phyloP scores from a whole-genome alignment of 2,113 vertebrate species.

The Sus scrofa region T2T-Sscrofa CM000827.6:73997501-73998000 shows the following conservation, averaged over 20 bases:
- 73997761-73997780: slow-evolving; percentile 79
- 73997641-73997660: slow-evolving; percentile 72
- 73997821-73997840: slow-evolving; percentile 58
- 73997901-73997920: slow-evolving; percentile 25
- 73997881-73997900: slow-evolving; percentile 68
- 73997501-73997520: slow-evolving; percentile 80
- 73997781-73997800: slow-evolving; percentile 82
- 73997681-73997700: slow-evolving; percentile 27
- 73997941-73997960: not conserved
- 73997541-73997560: slow-evolving; percentile 69
- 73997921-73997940: slow-evolving; percentile 51
- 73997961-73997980: slow-evolving; percentile 14
- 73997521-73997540: slow-evolving; percentile 84
- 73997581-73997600: slow-evolving; percentile 16
- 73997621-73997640: slow-evolving; percentile 62
- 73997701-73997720: slow-evolving; percentile 83
- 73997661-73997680: slow-evolving; percentile 62
- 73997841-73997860: slow-evolving; percentile 56
- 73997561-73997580: slow-evolving; percentile 73
- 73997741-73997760: slow-evolving; percentile 83
- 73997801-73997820: slow-evolving; percentile 72
- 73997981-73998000: slow-evolving; percentile 46
- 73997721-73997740: slow-evolving; percentile 83
- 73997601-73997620: slow-evolving; percentile 39
- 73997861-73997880: slow-evolving; percentile 82